Base-by-base conservation (phyloP, 1,140 invertebrate species). In the Drosophila kikkawai region DNA sequence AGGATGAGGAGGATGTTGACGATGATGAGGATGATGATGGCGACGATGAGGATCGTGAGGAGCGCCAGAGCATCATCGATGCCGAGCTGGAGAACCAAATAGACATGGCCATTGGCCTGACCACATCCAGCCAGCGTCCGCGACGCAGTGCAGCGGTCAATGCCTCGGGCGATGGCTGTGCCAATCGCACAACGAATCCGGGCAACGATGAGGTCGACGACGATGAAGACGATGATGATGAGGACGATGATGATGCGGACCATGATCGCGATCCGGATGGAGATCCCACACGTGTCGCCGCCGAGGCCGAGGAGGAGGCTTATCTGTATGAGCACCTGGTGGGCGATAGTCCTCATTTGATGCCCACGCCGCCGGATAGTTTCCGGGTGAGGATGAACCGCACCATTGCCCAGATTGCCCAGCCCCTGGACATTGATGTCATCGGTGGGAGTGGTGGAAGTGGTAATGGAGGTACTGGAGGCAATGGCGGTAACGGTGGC, bases 381-480 rank as follows among this genome's bases (percentile, higher is more conserved):
- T 85, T 88, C 39, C 80, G 85, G 12, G 71, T 90, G 17, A 71
- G 86, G 19, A 70, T 88, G 60, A 85, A 84, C 17, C 81, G 81
- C 57, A 79, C 78, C 7, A 90, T 90, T 44, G 85, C 79, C 2
- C 58, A 90, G 42, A 85, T 90, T 37, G 79, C 79, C 0, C 58
- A 90, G 42, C 85, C 85, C 0, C 32, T 90, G 41, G 85, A 90
- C n/a, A 90, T 90, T 41, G 85, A 90, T 75, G 86, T 90, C 0
- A 81, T 80, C 45, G 85, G 84, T 0, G 82, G 75, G 13, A 1
- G 29, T 1, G 61, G 48, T 0, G 34, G 41, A 1, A 9, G 7
- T 8, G 32, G 36, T 37, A 11, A 11, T 11, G 11, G 36, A 13
- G 36, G 36, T 11, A 37, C 4, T 37, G 32, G 32, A 0, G 75